Evolutionary conservation across 2,113 vertebrate species (phyloP).

Genomic region (Oceanodroma tethys): DNA sequence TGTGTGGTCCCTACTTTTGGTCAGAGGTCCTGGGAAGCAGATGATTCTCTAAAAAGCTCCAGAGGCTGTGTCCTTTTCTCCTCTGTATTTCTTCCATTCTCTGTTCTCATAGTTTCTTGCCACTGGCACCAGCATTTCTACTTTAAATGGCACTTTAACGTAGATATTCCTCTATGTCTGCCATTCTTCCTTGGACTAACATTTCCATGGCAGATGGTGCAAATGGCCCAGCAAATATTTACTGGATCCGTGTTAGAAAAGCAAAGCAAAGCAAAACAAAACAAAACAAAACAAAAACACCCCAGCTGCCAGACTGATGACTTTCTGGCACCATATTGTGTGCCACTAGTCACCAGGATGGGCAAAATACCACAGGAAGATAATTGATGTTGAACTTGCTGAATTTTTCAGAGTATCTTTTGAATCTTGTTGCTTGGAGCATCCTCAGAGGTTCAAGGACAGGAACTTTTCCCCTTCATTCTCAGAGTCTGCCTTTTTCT

Average conservation of each 20-base stretch:
- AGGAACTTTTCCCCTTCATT: background rate
- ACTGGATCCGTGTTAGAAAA: constrained; percentile 68
- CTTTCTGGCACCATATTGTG: constrained; percentile 59
- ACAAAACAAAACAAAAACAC: constrained; percentile 30
- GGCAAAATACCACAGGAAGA: constrained; percentile 31
- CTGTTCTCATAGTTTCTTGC: background rate
- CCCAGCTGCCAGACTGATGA: constrained; percentile 69
- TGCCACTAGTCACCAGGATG: constrained; percentile 14
- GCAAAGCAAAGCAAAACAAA: background rate
- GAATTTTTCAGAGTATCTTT: constrained; percentile 41
- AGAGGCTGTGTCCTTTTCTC: background rate
- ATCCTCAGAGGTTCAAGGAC: background rate
- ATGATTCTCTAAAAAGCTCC: background rate
- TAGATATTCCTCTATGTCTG: constrained; percentile 46
- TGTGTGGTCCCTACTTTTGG: background rate
- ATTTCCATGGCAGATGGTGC: constrained; percentile 75
- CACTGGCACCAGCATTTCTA: background rate
- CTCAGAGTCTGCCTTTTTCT: background rate
- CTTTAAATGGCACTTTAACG: constrained; percentile 62
- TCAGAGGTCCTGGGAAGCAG: background rate
- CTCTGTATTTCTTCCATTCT: background rate
- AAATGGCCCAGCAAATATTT: constrained; percentile 77
- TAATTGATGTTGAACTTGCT: constrained; percentile 44
- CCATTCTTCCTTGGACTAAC: constrained; percentile 64
- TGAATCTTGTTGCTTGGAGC: background rate